Evolutionary conservation across 2,888 invertebrate genomes (phyloP), one percentile per base, ranked within the genome.

Genomic region (Zaprionus obscuricornis): DNA sequence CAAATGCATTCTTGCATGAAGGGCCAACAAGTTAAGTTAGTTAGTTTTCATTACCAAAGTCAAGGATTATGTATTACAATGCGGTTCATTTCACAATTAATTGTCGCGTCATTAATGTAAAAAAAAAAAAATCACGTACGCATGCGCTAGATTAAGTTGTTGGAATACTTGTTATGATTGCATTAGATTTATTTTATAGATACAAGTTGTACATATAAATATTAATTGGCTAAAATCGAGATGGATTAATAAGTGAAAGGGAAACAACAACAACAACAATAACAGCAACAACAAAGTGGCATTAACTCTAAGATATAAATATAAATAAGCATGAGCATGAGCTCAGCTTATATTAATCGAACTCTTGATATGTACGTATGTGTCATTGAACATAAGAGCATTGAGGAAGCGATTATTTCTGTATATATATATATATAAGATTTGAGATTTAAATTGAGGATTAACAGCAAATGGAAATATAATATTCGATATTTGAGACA

Each of bases 1-100:
- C 3, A 4, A 13, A 27, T 2, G 62, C 83, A 75, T 79, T 78
- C 79, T 83, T 72, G 84, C 84, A 73, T 83, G 84, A 78, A 78
- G 76, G 78, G 74, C 57, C 33, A 24, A 36, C 47, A 34, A n/a
- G 11, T 36, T 37, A 51, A 42, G 13, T 18, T 22, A 14, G 31
- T 24, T 46, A 17, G 29, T 40, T 83, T 71, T 77, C 72, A 78
- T 79, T 83, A 56, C 79, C 79, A 81, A 72, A 78, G 79, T 71
- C 75, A 82, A 67, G 68, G 79, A 47, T 60, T 51, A 7, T 10
- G 27, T 10, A 33, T 36, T 24, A 49, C 60, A 51, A 46, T 34
- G 22, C 40, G 26, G 31, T 37, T 39, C n/a, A n/a, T n/a, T n/a
- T n/a, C n/a, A n/a, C n/a, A n/a, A n/a, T n/a, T n/a, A n/a, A n/a